phyloP scores from a whole-genome alignment of 2,797 vertebrate species.

The Neosilurus mollespiculum region DNA sequence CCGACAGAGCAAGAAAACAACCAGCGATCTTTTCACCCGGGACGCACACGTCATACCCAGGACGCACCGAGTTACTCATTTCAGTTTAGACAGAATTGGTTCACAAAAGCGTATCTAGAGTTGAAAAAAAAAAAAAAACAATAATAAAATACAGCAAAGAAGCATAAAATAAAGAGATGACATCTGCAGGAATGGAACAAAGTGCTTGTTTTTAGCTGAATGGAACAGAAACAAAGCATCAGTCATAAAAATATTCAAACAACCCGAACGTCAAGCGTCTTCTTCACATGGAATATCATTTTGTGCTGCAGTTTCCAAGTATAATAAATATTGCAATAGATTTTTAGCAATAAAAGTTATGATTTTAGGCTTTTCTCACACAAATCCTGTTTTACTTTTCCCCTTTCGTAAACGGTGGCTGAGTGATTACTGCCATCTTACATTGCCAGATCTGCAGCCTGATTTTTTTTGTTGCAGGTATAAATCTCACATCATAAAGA shows the following conservation, averaged over 20 bases:
- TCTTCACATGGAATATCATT: neutral
- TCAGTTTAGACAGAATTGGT: neutral
- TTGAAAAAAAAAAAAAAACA: neutral
- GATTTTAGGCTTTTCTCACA: neutral
- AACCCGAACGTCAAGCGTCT: neutral
- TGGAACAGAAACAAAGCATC: neutral
- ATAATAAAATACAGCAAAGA: neutral
- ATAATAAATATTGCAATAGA: neutral
- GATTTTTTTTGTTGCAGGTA: neutral
- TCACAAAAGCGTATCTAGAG: neutral
- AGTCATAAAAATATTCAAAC: neutral
- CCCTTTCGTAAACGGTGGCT: neutral
- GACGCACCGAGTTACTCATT: neutral
- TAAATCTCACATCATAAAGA: neutral
- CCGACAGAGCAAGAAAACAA: constrained; percentile 2
- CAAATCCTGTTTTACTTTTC: neutral
- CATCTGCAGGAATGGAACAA: neutral
- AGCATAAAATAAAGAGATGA: neutral
- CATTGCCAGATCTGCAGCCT: neutral
- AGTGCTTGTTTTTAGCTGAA: too few species aligned
- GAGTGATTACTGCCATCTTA: neutral
- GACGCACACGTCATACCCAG: neutral
- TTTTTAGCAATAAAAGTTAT: neutral
- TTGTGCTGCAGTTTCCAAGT: neutral
- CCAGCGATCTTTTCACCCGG: neutral